Evolutionary conservation across 2,113 vertebrate genomes (phyloP).

Genomic region (Pelusios castaneus): DNA sequence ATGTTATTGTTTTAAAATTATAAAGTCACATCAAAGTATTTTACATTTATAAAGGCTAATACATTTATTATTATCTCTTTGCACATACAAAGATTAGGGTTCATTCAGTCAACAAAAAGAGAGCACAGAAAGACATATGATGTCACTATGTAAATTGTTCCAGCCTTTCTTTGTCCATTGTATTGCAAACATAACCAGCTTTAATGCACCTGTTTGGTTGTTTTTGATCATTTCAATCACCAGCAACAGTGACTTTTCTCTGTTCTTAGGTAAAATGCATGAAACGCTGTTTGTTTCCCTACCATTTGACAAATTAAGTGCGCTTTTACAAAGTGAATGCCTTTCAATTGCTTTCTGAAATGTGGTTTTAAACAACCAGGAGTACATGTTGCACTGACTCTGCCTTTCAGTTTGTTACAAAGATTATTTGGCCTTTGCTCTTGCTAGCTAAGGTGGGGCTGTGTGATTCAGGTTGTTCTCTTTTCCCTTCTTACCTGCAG

Average conservation of each 20-base stretch:
- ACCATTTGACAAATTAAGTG: background rate
- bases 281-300: background rate
- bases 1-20: background rate
- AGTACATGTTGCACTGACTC: background rate
- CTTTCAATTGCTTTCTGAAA: background rate
- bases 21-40: background rate
- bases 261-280: background rate
- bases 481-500: conserved; percentile 62
- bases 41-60: background rate
- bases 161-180: background rate
- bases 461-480: background rate
- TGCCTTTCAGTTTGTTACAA: background rate
- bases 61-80: background rate
- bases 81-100: background rate
- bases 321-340: background rate
- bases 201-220: background rate
- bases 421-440: conserved; percentile 9
- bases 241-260: background rate
- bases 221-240: background rate
- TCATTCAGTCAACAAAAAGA: background rate
- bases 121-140: background rate
- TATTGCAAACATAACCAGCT: background rate
- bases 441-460: conserved; percentile 30
- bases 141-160: background rate
- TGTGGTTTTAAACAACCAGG: background rate